Percentiles rank a stretch among this genome's conserved stretches.
Conservation (phyloP, 2,888 invertebrate species). For the Lithophane socia region DNA sequence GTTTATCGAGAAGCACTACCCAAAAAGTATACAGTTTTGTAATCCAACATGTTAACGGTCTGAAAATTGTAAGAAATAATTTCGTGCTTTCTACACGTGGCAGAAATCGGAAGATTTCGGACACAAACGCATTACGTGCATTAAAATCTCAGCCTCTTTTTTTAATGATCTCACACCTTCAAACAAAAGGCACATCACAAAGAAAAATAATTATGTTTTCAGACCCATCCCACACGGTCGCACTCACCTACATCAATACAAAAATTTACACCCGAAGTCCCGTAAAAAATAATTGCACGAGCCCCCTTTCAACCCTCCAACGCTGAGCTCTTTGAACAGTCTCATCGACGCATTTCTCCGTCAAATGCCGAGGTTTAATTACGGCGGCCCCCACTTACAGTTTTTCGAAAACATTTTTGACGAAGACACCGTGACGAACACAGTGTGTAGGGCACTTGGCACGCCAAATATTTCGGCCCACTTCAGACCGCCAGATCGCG, state of each 20-base stretch:
- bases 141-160: slow-evolving; percentile 13
- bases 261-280: slow-evolving; percentile 39
- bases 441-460: slow-evolving; percentile 59
- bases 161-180: slow-evolving; percentile 35
- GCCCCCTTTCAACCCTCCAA: slow-evolving; percentile 55
- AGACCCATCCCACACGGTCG: slow-evolving; percentile 34
- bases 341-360: slow-evolving; percentile 63
- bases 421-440: slow-evolving; percentile 63
- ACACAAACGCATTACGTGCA: background rate
- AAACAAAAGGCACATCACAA: slow-evolving; percentile 21
- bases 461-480: slow-evolving; percentile 67
- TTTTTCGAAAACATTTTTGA: slow-evolving; percentile 68
- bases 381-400: slow-evolving; percentile 59
- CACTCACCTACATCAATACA: slow-evolving; percentile 37
- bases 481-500: slow-evolving; percentile 63
- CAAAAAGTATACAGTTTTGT: background rate
- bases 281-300: slow-evolving; percentile 58
- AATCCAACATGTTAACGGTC: background rate
- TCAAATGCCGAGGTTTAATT: slow-evolving; percentile 67
- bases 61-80: background rate
- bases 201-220: slow-evolving; percentile 45
- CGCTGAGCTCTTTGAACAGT: slow-evolving; percentile 56
- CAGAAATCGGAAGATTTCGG: background rate
- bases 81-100: no score
- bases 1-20: background rate